phyloP scores from a whole-genome alignment of 1,140 invertebrate species.

The Acromyrmex heyeri region DNA sequence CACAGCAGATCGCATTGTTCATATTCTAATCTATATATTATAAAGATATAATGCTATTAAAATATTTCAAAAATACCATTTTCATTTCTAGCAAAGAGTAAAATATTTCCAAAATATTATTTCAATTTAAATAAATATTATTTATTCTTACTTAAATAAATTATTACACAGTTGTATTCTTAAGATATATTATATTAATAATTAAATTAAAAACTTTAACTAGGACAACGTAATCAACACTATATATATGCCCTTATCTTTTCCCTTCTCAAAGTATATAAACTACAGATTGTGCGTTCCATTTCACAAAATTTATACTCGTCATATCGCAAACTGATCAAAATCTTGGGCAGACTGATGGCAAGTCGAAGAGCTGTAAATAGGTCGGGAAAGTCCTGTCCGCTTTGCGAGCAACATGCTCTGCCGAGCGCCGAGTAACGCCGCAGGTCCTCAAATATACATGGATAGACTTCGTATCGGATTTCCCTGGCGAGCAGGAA shows the following conservation, averaged over 20 bases:
- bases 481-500: constrained; percentile 82
- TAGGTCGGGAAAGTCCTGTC: constrained; percentile 55
- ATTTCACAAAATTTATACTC: background rate
- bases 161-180: background rate
- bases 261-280: background rate
- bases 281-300: background rate
- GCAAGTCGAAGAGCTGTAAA: constrained; percentile 46
- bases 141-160: background rate
- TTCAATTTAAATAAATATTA: background rate
- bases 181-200: background rate
- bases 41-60: background rate
- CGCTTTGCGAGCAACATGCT: constrained; percentile 51
- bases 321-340: constrained; percentile 18
- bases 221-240: no score
- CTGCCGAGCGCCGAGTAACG: background rate
- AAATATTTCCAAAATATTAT: background rate
- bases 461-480: constrained; percentile 82
- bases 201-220: background rate
- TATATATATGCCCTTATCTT: no score
- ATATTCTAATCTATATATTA: background rate
- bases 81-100: background rate
- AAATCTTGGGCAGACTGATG: constrained; percentile 37
- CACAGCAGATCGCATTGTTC: background rate
- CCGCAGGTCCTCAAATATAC: constrained; percentile 80
- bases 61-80: background rate